Evolutionary conservation across 2,888 invertebrate species (phyloP).

Genomic region (Aricia artaxerxes): DNA sequence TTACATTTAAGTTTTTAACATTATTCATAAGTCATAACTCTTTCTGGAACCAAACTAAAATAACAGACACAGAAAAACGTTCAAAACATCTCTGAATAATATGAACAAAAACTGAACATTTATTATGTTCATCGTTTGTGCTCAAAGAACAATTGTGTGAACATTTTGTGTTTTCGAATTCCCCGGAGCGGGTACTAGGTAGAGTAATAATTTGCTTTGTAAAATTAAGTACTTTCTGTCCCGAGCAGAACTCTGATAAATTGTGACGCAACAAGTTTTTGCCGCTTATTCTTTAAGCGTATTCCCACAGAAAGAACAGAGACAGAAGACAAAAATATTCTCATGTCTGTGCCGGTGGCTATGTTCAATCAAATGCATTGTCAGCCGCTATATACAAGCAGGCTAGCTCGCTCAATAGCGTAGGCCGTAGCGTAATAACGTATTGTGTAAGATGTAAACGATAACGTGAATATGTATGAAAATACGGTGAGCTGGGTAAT

Average conservation of each 20-base stretch:
- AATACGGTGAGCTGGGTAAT: not conserved
- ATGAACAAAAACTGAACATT: constrained; percentile 2
- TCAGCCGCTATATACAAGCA: not conserved
- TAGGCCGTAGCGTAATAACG: not conserved
- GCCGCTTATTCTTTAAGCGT: constrained; percentile 22
- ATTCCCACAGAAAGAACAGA: not conserved
- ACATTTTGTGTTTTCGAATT: constrained; percentile 22
- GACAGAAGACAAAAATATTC: not conserved
- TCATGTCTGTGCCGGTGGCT: no score
- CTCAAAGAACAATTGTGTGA: constrained; percentile 22
- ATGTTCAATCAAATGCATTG: no score
- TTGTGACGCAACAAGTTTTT: constrained; percentile 28
- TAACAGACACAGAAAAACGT: not conserved
- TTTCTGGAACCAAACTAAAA: not conserved
- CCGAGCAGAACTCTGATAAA: constrained; percentile 26
- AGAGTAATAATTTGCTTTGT: constrained; percentile 28
- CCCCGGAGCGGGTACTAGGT: constrained; percentile 21
- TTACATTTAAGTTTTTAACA: not conserved
- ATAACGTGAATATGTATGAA: not conserved
- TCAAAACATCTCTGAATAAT: not conserved
- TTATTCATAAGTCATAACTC: not conserved
- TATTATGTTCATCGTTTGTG: constrained; percentile 22
- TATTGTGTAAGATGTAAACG: not conserved
- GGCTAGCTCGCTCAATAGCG: not conserved
- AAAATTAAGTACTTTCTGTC: constrained; percentile 28